These are phyloP conservation scores for Myotis vivesi DNA, from an alignment of 2,797 vertebrate genomes.

Conservation along the genomic window DNA sequence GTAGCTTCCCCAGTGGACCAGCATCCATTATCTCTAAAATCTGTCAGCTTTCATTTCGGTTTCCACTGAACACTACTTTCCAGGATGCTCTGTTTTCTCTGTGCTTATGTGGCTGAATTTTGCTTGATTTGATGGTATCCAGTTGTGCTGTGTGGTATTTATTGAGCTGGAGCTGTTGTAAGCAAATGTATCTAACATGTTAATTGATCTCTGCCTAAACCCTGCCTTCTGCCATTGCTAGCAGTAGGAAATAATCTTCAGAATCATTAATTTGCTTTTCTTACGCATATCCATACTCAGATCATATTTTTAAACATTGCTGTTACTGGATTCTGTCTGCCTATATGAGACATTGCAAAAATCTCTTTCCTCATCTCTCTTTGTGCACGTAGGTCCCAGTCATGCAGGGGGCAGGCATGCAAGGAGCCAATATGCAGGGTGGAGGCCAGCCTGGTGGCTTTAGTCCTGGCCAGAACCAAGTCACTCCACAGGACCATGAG, in stretches of 20 bases:
- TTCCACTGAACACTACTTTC: slow-evolving; percentile 55
- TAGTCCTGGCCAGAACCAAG: slow-evolving; percentile 94
- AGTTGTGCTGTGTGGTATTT: slow-evolving; percentile 18
- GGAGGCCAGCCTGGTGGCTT: slow-evolving; percentile 91
- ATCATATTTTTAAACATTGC: not conserved
- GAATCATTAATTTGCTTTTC: slow-evolving; percentile 31
- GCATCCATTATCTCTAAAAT: slow-evolving; percentile 33
- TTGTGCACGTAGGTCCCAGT: slow-evolving; percentile 79
- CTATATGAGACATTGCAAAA: slow-evolving; percentile 36
- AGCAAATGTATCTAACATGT: slow-evolving; percentile 35
- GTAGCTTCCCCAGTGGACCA: slow-evolving; percentile 18
- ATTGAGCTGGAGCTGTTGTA: slow-evolving; percentile 13
- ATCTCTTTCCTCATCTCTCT: slow-evolving; percentile 18
- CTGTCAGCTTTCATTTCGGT: slow-evolving; percentile 39
- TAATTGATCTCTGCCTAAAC: slow-evolving; percentile 52
- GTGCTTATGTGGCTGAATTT: slow-evolving; percentile 50
- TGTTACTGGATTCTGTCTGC: slow-evolving; percentile 4
- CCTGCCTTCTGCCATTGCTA: slow-evolving; percentile 40
- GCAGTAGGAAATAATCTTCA: slow-evolving; percentile 37
- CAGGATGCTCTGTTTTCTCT: slow-evolving; percentile 5
- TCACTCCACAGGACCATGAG: slow-evolving; percentile 97
- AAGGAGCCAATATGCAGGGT: slow-evolving; percentile 87
- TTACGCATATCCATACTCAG: not conserved
- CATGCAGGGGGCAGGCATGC: slow-evolving; percentile 85
- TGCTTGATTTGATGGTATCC: slow-evolving; percentile 21